Evolutionary conservation across 2,113 vertebrate genomes (phyloP), one percentile per base, ranked within the genome.

Genomic region (Esox niger): DNA sequence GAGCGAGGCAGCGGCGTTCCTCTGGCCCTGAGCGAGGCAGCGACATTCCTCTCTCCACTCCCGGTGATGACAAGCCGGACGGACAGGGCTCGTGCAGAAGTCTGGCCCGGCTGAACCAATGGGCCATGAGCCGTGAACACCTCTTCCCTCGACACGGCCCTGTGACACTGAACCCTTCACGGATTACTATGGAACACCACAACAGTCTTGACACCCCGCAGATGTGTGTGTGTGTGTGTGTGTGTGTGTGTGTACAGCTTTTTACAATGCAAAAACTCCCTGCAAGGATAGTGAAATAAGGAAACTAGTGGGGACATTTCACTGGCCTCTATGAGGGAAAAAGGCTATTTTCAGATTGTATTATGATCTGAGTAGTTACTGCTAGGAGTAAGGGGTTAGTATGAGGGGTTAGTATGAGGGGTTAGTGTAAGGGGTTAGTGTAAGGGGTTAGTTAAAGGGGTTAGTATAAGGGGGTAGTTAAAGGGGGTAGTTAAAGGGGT

Each of bases 161-260:
- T 58, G 76, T 78, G 81, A 77, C 85, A 85, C 86, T 85, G 76
- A 84, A 82, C 73, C 29, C 72, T 79, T 74, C 57, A 66, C 74
- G 81, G 81, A 78, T 49, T 70, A 62, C 73, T 59, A 80, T 35
- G 60, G 27, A 69, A 62, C 2, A 21, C 74, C 68, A 74, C 80
- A 61, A 62, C 66, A 47, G 77, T 35, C 62, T 73, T 61, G 38
- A 31, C 27, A 21, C 77, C 62, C 66, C 43, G 70, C 47, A 55
- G 62, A 71, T 72, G 3, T 64, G 35, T 52, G 57, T 64, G 29
- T 62, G 32, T 1, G 21, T 62, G 9, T 52, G 11, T 65, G 29
- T 62, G 17, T 58, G 38, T 54, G 43, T 64, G 62, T 54, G 61
- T 58, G 59, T 66, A 56, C 56, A 64, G 27, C 58, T 38, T 11